A percentile compares a stretch with the other conserved stretches of the same genome.
phyloP scores from a whole-genome alignment of 1,140 invertebrate genomes.

The Bombus impatiens region DNA sequence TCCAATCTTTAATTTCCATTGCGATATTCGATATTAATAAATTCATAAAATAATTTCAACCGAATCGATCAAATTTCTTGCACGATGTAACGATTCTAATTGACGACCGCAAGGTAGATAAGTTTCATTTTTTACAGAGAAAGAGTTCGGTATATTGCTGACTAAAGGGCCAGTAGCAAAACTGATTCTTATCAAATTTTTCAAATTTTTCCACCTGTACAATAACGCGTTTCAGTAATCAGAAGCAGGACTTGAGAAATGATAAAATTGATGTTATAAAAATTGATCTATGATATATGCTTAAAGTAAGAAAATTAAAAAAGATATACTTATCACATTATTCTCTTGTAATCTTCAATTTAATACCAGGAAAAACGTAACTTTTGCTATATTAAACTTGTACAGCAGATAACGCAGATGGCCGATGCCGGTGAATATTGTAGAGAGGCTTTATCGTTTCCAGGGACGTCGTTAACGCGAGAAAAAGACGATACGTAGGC shows the following conservation, averaged over 20 bases:
- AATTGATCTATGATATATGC: background rate
- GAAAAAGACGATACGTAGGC: background rate
- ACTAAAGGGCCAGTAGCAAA: background rate
- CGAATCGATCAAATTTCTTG: background rate
- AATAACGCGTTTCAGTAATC: background rate
- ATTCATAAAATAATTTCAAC: background rate
- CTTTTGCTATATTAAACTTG: background rate
- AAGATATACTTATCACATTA: background rate
- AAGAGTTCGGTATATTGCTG: too few relatives aligned
- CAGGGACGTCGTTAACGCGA: background rate
- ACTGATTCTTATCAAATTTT: background rate
- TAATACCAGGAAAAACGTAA: background rate
- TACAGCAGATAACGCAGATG: background rate
- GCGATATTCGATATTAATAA: background rate
- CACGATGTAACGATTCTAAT: too few relatives aligned
- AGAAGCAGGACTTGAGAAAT: background rate
- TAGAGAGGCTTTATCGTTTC: slow-evolving; percentile 3
- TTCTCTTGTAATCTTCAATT: background rate
- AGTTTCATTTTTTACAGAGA: too few relatives aligned
- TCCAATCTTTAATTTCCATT: background rate
- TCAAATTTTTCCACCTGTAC: too few relatives aligned
- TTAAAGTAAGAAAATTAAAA: too few relatives aligned
- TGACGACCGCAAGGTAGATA: background rate
- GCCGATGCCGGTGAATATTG: background rate
- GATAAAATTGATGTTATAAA: background rate